Evolutionary conservation across 2,888 invertebrate genomes (phyloP), one percentile per base, ranked within the genome.

Genomic region (Thymelicus lineola): DNA sequence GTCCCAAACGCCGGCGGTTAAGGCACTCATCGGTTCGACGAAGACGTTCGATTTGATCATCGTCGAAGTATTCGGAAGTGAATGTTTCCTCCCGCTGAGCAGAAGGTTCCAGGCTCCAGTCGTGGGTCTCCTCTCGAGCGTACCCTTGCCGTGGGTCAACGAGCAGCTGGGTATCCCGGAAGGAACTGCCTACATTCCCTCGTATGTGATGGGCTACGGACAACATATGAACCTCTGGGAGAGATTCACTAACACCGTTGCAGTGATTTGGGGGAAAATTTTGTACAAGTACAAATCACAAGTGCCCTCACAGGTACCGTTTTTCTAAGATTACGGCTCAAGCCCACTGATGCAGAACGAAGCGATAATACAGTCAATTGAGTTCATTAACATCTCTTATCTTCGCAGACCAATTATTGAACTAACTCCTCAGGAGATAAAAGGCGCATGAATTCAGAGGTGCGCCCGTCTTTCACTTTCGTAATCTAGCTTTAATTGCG

Each of bases 11-110:
- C 89, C 91, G 6, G 84, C 87, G 28, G 86, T 94, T 0, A 86
- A 82, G 72, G 84, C 86, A 0, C 77, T 94, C 12, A 79, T 93
- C 0, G 88, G 90, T 74, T 89, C 91, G 1, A 81, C 89, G 7
- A 79, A 82, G 17, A 79, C 78, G 0, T 94, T 87, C 73, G 94
- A 94, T 70, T 74, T 94, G 74, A 82, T 94, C 6, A 90, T 94
- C 63, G 88, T 93, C 1, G 93, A 93, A 82, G 89, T 95, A 6
- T 95, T 95, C 73, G 94, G 94, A 7, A 92, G 94, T 17, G 95
- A 95, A 75, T 95, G 95, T 73, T 94, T 95, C 70, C 85, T 95
- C 35, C 95, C 95, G 0, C 88, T 95, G 17, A 95, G 94, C 0
- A 86, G 90, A 74, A 86, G 90, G 75, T 94, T 95, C 67, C 86